These are phyloP conservation scores for Talpa occidentalis DNA, from an alignment of 2,113 vertebrate species.

Conservation along the genomic window DNA sequence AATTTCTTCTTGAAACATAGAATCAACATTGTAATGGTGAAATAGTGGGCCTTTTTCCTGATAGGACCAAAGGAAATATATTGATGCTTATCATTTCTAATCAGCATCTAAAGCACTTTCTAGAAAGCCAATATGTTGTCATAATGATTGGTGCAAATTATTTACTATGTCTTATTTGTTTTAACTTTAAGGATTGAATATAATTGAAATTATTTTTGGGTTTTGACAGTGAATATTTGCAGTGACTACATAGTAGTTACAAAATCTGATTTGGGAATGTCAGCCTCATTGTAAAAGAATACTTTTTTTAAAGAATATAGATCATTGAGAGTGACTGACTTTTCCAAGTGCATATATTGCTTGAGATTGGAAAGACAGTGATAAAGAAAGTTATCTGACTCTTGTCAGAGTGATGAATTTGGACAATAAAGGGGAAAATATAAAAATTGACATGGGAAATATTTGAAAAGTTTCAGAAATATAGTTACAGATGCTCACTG, in stretches of 20 bases:
- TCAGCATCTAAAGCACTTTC: neutral
- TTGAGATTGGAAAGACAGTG: slow-evolving; percentile 57
- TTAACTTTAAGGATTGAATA: slow-evolving; percentile 40
- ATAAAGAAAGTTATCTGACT: slow-evolving; percentile 75
- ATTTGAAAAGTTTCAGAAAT: slow-evolving; percentile 57
- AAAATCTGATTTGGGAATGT: neutral
- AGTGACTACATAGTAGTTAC: slow-evolving; percentile 25
- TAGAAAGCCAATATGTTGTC: neutral
- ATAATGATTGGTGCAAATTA: neutral
- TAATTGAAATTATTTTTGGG: neutral
- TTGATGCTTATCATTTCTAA: neutral
- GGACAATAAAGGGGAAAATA: slow-evolving; percentile 63
- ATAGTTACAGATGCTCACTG: slow-evolving; percentile 33
- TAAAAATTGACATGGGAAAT: slow-evolving; percentile 63
- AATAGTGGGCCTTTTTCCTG: neutral
- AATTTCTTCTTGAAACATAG: neutral
- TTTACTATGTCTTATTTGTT: neutral
- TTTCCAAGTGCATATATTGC: slow-evolving; percentile 33
- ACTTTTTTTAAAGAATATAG: slow-evolving; percentile 49
- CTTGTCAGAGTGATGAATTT: slow-evolving; percentile 75
- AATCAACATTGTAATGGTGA: neutral
- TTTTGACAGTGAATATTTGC: neutral
- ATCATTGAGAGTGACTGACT: slow-evolving; percentile 31
- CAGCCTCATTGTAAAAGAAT: slow-evolving; percentile 55
- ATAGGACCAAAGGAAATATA: neutral